Percentiles rank a stretch among this genome's conserved stretches.
Conservation (phyloP, 2,113 vertebrate genomes). For the Ammodytes dubius region DNA sequence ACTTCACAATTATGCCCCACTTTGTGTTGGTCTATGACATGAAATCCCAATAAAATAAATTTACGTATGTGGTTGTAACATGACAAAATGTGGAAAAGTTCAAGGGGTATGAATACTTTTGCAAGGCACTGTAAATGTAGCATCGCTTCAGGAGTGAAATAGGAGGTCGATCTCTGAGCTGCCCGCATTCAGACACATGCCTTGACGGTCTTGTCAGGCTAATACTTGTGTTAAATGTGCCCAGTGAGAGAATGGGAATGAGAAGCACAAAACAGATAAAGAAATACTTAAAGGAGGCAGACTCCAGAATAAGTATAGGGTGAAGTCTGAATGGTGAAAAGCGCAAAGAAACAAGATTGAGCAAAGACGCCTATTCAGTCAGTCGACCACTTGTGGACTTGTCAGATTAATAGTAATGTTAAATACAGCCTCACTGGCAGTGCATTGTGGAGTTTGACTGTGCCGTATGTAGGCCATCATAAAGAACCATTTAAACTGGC, state of each 20-base stretch:
- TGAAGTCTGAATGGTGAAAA: not conserved
- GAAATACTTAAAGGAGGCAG: not conserved
- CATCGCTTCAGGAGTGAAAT: conserved; percentile 2
- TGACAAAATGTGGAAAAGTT: too few species aligned
- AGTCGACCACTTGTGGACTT: conserved; percentile 52
- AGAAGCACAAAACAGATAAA: not conserved
- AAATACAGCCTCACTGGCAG: conserved; percentile 53
- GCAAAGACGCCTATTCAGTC: not conserved
- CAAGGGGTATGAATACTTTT: too few species aligned
- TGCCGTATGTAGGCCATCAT: conserved; percentile 65
- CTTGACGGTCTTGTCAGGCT: not conserved
- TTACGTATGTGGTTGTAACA: too few species aligned
- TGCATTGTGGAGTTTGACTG: conserved; percentile 22
- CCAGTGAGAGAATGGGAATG: not conserved
- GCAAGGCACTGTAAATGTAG: too few species aligned
- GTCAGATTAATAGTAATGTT: conserved; percentile 50
- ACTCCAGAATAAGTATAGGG: not conserved
- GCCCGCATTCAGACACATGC: conserved; percentile 27
- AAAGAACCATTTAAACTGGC: conserved; percentile 64
- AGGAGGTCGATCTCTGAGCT: conserved; percentile 22
- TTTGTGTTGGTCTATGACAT: too few species aligned
- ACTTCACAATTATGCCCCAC: too few species aligned
- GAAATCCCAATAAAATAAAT: too few species aligned
- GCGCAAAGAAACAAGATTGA: not conserved
- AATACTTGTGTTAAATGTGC: conserved; percentile 1